phyloP scores from a whole-genome alignment of 2,888 invertebrate genomes.

The Melanophora roralis region DNA sequence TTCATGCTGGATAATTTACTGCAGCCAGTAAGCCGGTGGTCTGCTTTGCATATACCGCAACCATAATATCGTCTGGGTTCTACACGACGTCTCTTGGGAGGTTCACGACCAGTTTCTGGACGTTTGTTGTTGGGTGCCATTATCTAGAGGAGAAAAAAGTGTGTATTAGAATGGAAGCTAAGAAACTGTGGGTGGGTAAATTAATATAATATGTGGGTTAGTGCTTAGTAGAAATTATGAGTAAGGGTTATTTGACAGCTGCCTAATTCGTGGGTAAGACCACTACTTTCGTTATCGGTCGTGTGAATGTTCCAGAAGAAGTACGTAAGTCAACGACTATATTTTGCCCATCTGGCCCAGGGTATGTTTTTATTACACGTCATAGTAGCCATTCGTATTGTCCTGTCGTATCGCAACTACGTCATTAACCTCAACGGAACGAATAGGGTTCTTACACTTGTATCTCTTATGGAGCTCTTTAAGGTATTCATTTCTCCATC shows the following conservation, averaged over 20 bases:
- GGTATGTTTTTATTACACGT: neutral
- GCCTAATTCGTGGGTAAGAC: neutral
- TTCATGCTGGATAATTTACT: neutral
- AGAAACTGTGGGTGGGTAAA: too few relatives aligned
- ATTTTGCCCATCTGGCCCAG: neutral
- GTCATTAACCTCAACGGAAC: neutral
- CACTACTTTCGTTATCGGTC: neutral
- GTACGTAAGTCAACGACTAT: neutral
- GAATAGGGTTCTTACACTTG: neutral
- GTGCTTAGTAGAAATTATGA: too few relatives aligned
- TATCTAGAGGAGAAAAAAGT: too few relatives aligned
- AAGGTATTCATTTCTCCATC: slow-evolving; percentile 27
- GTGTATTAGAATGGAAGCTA: too few relatives aligned
- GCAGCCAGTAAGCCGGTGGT: neutral
- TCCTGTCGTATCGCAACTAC: neutral
- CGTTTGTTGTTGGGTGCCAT: too few relatives aligned
- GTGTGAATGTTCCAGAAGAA: neutral
- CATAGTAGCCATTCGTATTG: neutral
- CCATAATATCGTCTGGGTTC: neutral
- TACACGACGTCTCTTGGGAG: neutral
- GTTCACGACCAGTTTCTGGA: neutral
- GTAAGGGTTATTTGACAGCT: neutral
- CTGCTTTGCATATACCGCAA: neutral
- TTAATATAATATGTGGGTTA: too few relatives aligned
- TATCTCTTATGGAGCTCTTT: neutral